Evolutionary conservation across 2,888 invertebrate genomes (phyloP).

Genomic region (Slavum lentiscoides): DNA sequence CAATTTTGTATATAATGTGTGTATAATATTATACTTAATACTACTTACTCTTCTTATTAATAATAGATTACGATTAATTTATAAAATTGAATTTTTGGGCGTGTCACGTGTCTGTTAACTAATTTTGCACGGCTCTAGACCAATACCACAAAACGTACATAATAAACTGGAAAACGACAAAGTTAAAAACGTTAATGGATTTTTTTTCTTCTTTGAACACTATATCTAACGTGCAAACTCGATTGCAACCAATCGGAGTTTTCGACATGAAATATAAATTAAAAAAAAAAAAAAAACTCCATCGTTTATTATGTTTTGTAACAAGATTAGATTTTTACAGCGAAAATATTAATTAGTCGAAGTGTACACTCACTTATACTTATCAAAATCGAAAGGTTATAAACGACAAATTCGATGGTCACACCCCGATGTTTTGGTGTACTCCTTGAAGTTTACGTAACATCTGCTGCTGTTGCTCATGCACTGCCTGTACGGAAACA

Average conservation of each 20-base stretch:
- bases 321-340: neutral
- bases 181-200: too few relatives aligned
- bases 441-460: conserved; percentile 59
- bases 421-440: conserved; percentile 56
- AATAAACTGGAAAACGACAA: conserved; percentile 23
- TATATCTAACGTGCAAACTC: too few relatives aligned
- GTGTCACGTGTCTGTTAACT: neutral
- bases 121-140: neutral
- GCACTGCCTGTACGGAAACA: conserved; percentile 58
- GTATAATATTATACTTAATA: neutral
- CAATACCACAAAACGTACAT: neutral
- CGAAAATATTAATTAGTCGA: neutral
- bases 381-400: conserved; percentile 6
- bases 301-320: too few relatives aligned
- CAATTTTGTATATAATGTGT: neutral
- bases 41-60: neutral
- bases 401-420: neutral
- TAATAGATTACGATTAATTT: neutral
- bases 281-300: too few relatives aligned
- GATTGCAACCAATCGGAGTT: too few relatives aligned
- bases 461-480: conserved; percentile 59
- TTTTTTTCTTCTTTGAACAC: too few relatives aligned
- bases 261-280: too few relatives aligned
- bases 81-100: neutral
- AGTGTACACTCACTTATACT: conserved; percentile 14